Conservation (phyloP, 2,888 invertebrate genomes). For the Zygogramma bicolorata region DNA sequence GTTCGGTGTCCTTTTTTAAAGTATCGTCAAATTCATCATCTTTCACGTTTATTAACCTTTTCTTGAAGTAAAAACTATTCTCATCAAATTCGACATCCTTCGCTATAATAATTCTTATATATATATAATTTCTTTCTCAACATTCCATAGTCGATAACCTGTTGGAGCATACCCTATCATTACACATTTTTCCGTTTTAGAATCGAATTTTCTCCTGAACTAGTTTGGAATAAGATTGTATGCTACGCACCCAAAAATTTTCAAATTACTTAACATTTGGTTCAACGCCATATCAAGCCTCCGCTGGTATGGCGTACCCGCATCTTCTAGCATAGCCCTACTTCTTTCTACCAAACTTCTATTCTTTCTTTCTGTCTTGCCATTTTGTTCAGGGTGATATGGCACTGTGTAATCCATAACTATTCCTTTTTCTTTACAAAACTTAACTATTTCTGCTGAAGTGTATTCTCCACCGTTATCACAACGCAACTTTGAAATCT, state of each 20-base stretch:
- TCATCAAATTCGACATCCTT: conserved; percentile 43
- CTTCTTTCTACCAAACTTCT: too few species aligned
- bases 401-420: neutral
- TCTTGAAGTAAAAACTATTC: conserved; percentile 27
- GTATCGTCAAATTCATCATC: neutral
- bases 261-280: conserved; percentile 18
- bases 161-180: conserved; percentile 37
- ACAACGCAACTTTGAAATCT: neutral
- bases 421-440: conserved; percentile 14
- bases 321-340: too few species aligned
- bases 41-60: neutral
- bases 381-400: too few species aligned
- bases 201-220: conserved; percentile 20
- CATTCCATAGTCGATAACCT: conserved; percentile 37
- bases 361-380: too few species aligned
- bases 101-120: conserved; percentile 31
- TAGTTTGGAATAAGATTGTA: conserved; percentile 16
- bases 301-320: neutral
- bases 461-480: conserved; percentile 17
- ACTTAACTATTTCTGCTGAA: conserved; percentile 6
- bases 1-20: too few species aligned
- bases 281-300: conserved; percentile 17
- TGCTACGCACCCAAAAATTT: neutral
- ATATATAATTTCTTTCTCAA: conserved; percentile 22
- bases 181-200: conserved; percentile 34